These are phyloP conservation scores for Himalopsyche anomala DNA, from an alignment of 2,888 invertebrate genomes.

Conservation along the genomic window DNA sequence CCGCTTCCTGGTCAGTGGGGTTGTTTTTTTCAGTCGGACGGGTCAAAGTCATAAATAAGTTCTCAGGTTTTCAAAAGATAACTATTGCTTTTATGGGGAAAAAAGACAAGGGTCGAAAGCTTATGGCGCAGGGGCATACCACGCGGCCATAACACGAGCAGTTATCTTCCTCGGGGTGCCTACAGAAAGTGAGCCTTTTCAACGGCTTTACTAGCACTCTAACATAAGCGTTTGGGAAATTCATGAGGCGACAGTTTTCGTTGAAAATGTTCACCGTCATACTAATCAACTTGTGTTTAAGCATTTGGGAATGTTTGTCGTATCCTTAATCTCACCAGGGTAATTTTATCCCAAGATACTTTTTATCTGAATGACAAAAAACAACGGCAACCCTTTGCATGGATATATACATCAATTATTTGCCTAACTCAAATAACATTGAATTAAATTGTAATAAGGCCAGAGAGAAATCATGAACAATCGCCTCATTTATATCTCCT, in stretches of 20 bases:
- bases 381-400: not conserved
- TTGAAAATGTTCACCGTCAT: constrained; percentile 2
- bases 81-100: constrained; percentile 38
- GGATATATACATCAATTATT: too few relatives aligned
- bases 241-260: constrained; percentile 16
- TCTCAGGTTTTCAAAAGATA: constrained; percentile 32
- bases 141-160: constrained; percentile 5
- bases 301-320: constrained; percentile 7
- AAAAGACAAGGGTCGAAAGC: constrained; percentile 33
- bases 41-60: constrained; percentile 38
- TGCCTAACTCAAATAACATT: too few relatives aligned
- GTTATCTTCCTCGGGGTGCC: not conserved
- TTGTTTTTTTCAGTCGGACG: constrained; percentile 18
- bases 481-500: too few relatives aligned
- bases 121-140: constrained; percentile 3
- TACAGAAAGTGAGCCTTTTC: constrained; percentile 25
- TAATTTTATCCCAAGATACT: not conserved
- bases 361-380: not conserved
- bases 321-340: not conserved
- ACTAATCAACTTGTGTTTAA: constrained; percentile 37
- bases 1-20: not conserved
- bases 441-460: too few relatives aligned
- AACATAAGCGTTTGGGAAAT: constrained; percentile 13
- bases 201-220: not conserved
- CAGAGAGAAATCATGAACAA: too few relatives aligned